A percentile compares a stretch with the other conserved stretches of the same genome.
phyloP scores from a whole-genome alignment of 64 coral and sea anemone genomes.

The Pocillopora damicornis region DNA sequence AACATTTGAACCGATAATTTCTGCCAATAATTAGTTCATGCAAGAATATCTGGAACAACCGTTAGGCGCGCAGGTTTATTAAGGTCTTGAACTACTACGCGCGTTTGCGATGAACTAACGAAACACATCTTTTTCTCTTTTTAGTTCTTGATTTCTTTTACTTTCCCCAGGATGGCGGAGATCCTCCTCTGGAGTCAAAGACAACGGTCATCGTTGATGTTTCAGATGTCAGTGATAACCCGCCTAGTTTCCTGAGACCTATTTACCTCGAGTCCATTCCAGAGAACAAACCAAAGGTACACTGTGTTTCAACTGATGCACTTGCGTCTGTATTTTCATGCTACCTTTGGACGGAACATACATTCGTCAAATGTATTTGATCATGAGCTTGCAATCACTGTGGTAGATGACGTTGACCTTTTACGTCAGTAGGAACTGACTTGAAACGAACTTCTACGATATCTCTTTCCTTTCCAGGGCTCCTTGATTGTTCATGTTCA shows the following conservation, averaged over 20 bases:
- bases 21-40: not conserved
- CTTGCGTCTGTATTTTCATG: too few species aligned
- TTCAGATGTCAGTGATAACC: conserved; percentile 80
- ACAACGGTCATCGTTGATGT: conserved; percentile 75
- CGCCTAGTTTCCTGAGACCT: conserved; percentile 65
- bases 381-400: too few species aligned
- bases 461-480: conserved; percentile 18
- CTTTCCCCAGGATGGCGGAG: conserved; percentile 50
- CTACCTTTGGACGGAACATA: too few species aligned
- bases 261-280: conserved; percentile 54
- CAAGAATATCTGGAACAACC: not conserved
- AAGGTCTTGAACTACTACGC: too few species aligned
- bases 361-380: too few species aligned
- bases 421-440: too few species aligned
- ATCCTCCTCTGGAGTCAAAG: conserved; percentile 25
- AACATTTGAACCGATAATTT: not conserved
- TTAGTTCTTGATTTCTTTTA: not conserved
- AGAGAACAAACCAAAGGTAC: conserved; percentile 72
- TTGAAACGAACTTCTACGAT: not conserved
- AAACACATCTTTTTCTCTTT: too few species aligned
- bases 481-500: conserved; percentile 46
- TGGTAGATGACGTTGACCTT: not conserved
- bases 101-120: too few species aligned
- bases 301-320: not conserved
- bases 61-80: too few species aligned